These are phyloP conservation scores for Netelia melanura DNA, from an alignment of 2,888 invertebrate species.

Conservation along the genomic window DNA sequence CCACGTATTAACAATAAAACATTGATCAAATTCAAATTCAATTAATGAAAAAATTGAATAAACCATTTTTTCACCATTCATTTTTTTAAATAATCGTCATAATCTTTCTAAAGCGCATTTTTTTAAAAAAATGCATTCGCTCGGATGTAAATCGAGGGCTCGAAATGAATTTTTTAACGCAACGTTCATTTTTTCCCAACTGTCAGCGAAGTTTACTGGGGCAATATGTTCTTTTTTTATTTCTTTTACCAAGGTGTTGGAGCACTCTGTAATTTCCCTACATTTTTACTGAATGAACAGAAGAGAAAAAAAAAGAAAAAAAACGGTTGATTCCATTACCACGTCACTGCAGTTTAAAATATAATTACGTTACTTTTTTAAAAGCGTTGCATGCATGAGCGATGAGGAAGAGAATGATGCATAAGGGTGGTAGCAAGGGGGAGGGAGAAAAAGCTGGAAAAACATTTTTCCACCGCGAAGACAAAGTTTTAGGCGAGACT, in stretches of 20 bases:
- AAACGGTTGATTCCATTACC: neutral
- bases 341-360: slow-evolving; percentile 8
- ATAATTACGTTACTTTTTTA: slow-evolving; percentile 1
- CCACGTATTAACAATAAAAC: no score
- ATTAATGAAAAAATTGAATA: no score
- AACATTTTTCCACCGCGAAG: slow-evolving; percentile 23
- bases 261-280: neutral
- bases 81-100: no score
- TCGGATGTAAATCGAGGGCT: no score
- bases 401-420: neutral
- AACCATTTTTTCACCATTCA: no score
- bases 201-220: no score
- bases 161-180: no score
- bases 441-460: neutral
- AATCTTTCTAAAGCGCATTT: no score
- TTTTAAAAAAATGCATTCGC: no score
- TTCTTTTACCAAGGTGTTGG: neutral
- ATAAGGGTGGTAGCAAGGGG: neutral
- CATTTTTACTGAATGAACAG: neutral
- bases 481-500: slow-evolving; percentile 37
- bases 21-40: no score
- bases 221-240: neutral
- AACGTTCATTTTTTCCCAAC: no score
- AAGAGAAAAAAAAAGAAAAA: neutral
- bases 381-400: slow-evolving; percentile 11